Percentiles rank a stretch among this genome's conserved stretches.
Conservation (phyloP, 2,797 vertebrate species). For the Setipinna tenuifilis region DNA sequence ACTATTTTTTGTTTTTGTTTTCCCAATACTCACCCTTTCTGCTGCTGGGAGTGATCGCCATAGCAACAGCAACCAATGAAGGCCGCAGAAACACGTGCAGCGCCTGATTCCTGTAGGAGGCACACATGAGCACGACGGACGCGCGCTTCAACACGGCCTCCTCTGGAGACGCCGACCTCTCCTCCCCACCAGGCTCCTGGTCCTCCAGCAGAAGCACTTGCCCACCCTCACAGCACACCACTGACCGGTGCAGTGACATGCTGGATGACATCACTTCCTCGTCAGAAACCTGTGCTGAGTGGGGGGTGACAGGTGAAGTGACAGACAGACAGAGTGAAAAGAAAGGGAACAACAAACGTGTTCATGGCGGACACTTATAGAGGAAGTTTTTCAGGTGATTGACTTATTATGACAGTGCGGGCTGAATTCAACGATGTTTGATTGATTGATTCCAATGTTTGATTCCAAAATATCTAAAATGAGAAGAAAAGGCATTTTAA, state of each 20-base stretch:
- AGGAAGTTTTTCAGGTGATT: background rate
- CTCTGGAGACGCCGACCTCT: constrained; percentile 62
- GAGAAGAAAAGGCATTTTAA: background rate
- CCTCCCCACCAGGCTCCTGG: constrained; percentile 46
- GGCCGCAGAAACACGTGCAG: constrained; percentile 87
- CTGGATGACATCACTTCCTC: constrained; percentile 79
- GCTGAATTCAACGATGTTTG: too few relatives aligned
- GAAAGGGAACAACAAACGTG: background rate
- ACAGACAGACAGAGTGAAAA: background rate
- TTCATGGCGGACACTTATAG: too few relatives aligned
- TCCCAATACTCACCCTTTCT: background rate
- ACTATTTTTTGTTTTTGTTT: background rate
- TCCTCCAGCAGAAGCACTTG: constrained; percentile 73
- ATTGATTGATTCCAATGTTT: too few relatives aligned
- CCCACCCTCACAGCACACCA: constrained; percentile 70
- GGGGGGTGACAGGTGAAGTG: background rate
- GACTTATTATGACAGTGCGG: background rate
- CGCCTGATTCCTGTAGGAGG: constrained; percentile 88
- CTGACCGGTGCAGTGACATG: constrained; percentile 77
- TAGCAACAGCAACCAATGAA: constrained; percentile 80
- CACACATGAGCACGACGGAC: constrained; percentile 80
- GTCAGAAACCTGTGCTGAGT: constrained; percentile 75
- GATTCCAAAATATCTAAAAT: too few relatives aligned
- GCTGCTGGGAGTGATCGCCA: constrained; percentile 54
- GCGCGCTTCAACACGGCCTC: constrained; percentile 74